A percentile compares a stretch with the other conserved stretches of the same genome.
phyloP scores from a whole-genome alignment of 2,113 vertebrate species.

The Paralichthys olivaceus region DNA sequence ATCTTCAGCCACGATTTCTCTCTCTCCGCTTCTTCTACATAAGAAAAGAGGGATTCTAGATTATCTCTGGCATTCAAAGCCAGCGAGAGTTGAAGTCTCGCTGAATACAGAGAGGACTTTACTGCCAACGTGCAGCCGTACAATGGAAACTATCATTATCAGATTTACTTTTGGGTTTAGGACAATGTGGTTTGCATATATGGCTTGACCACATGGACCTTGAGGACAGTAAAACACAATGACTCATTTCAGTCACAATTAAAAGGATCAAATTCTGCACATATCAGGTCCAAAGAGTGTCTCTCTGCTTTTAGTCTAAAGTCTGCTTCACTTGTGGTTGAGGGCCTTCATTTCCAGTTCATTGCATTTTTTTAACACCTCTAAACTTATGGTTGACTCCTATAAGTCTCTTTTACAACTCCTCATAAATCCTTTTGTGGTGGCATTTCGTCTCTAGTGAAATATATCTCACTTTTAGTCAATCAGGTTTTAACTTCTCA shows the following conservation, averaged over 20 bases:
- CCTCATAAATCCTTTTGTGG: too few relatives aligned
- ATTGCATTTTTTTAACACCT: background rate
- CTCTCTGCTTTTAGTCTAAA: too few relatives aligned
- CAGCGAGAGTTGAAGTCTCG: slow-evolving; percentile 67
- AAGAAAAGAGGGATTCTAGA: slow-evolving; percentile 83
- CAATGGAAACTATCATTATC: slow-evolving; percentile 69
- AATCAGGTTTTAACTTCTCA: too few relatives aligned
- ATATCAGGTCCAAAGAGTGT: too few relatives aligned
- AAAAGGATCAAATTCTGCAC: background rate
- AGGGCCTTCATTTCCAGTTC: background rate
- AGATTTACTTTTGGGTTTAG: slow-evolving; percentile 61
- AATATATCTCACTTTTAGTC: too few relatives aligned
- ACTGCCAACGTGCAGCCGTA: slow-evolving; percentile 55
- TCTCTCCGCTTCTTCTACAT: slow-evolving; percentile 67
- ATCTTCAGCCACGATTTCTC: slow-evolving; percentile 66
- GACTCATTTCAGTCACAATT: background rate
- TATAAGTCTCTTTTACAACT: too few relatives aligned
- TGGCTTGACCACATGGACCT: background rate
- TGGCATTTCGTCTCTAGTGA: too few relatives aligned
- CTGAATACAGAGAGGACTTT: slow-evolving; percentile 72
- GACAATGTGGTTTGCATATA: slow-evolving; percentile 23
- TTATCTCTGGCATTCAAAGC: slow-evolving; percentile 80
- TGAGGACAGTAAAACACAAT: background rate
- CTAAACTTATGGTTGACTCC: too few relatives aligned
- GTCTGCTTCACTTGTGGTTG: background rate